Conservation (phyloP, 2,113 vertebrate species). For the Dicentrarchus labrax region DNA sequence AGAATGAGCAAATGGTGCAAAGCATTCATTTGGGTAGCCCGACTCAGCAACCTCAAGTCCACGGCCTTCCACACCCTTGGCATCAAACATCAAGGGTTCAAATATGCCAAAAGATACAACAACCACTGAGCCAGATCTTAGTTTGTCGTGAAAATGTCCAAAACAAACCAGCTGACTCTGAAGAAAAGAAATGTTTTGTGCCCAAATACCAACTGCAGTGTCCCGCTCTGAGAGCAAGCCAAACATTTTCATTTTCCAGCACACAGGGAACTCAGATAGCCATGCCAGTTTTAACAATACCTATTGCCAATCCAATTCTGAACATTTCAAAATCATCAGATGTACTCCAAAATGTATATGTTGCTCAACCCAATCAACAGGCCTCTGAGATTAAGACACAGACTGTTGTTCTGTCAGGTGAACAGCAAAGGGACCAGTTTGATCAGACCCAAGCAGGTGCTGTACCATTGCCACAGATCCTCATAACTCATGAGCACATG, state of each 20-base stretch:
- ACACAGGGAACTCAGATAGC: conserved; percentile 80
- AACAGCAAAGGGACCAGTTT: conserved; percentile 82
- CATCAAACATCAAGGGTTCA: conserved; percentile 81
- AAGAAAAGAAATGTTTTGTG: conserved; percentile 84
- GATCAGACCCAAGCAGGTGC: conserved; percentile 84
- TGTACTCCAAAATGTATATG: conserved; percentile 79
- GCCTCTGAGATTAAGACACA: conserved; percentile 73
- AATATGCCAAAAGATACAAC: conserved; percentile 76
- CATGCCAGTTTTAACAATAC: conserved; percentile 83
- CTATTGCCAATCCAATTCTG: conserved; percentile 77
- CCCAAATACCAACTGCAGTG: conserved; percentile 95
- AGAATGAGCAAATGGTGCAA: conserved; percentile 81
- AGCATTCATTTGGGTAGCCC: conserved; percentile 84
- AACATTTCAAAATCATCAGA: conserved; percentile 81
- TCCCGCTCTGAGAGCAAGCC: conserved; percentile 83
- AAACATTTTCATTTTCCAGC: conserved; percentile 83
- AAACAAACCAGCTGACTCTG: conserved; percentile 68
- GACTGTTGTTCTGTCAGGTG: conserved; percentile 84
- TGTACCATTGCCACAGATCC: conserved; percentile 90
- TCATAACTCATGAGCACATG: conserved; percentile 93
- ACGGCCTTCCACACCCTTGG: conserved; percentile 85
- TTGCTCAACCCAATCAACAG: conserved; percentile 80
- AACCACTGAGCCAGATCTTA: conserved; percentile 74
- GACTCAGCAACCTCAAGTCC: conserved; percentile 84
- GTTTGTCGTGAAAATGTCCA: conserved; percentile 75